Conservation (phyloP, 2,888 invertebrate species). For the Bimastos eiseni region DNA sequence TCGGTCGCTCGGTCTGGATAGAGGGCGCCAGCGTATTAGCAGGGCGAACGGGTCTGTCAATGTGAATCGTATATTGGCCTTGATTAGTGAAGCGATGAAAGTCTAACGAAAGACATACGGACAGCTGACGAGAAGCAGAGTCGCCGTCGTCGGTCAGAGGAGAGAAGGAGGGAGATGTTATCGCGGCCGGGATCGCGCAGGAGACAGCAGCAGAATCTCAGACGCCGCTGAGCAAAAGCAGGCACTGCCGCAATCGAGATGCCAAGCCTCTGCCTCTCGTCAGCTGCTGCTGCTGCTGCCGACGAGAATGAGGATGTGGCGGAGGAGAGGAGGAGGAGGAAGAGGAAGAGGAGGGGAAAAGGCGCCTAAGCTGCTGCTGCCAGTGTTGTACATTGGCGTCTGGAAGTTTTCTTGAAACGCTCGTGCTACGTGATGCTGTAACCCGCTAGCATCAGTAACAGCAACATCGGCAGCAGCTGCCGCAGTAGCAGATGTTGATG, state of each 20-base stretch:
- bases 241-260: neutral
- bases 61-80: slow-evolving; percentile 22
- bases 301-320: neutral
- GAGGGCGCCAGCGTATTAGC: neutral
- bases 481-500: slow-evolving; percentile 23
- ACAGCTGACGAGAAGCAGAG: slow-evolving; percentile 10
- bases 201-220: neutral
- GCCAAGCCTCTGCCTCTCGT: slow-evolving; percentile 19
- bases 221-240: neutral
- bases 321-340: neutral
- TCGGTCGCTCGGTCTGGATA: neutral
- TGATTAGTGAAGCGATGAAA: slow-evolving; percentile 25
- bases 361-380: neutral
- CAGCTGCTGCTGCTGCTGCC: neutral
- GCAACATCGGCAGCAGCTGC: slow-evolving; percentile 18
- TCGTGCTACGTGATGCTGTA: neutral
- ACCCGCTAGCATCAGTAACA: slow-evolving; percentile 2
- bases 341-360: neutral
- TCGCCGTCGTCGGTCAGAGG: neutral
- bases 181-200: neutral
- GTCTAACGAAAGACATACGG: slow-evolving; percentile 25
- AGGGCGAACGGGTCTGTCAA: neutral
- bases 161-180: slow-evolving; percentile 3
- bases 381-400: slow-evolving; percentile 15
- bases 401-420: slow-evolving; percentile 13